A percentile compares a stretch with the other conserved stretches of the same genome.
These are phyloP conservation scores for Acanthornis magna DNA, from an alignment of 2,797 vertebrate species.

Conservation along the genomic window DNA sequence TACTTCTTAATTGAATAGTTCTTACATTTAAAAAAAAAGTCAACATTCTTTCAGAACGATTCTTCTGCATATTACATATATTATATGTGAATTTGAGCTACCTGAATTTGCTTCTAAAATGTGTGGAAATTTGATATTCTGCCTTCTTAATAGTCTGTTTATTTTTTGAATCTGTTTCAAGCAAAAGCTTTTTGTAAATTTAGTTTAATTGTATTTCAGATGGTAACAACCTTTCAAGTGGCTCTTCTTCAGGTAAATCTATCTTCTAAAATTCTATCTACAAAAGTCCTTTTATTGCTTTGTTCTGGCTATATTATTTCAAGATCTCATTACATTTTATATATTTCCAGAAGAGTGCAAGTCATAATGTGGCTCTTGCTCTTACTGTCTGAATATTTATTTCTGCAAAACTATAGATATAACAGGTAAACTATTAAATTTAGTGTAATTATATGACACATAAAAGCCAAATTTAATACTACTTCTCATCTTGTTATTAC, in stretches of 20 bases:
- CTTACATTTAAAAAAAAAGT: neutral
- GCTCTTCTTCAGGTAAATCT: slow-evolving; percentile 72
- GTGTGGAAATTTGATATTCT: neutral
- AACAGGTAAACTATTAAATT: slow-evolving; percentile 26
- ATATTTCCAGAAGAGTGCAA: neutral
- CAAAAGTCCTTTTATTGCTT: slow-evolving; percentile 38
- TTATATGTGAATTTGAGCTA: neutral
- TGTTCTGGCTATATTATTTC: slow-evolving; percentile 48
- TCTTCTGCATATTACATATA: neutral
- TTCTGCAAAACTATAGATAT: slow-evolving; percentile 13
- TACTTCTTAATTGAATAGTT: neutral
- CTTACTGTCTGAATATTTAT: slow-evolving; percentile 7
- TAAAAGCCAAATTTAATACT: slow-evolving; percentile 23
- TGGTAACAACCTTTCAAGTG: slow-evolving; percentile 71
- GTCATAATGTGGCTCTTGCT: slow-evolving; percentile 18
- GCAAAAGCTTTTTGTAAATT: slow-evolving; percentile 55
- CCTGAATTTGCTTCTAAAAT: slow-evolving; percentile 4
- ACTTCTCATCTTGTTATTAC: slow-evolving; percentile 11
- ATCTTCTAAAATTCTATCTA: slow-evolving; percentile 46
- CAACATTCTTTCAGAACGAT: neutral
- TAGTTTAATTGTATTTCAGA: slow-evolving; percentile 74
- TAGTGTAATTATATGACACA: slow-evolving; percentile 30
- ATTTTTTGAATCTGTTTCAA: slow-evolving; percentile 21
- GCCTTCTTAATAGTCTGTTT: slow-evolving; percentile 9
- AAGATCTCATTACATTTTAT: slow-evolving; percentile 46